Base-by-base conservation (phyloP, 30 jellyfish, hydroid and myxozoan species). In the Rhopilema esculentum region DNA sequence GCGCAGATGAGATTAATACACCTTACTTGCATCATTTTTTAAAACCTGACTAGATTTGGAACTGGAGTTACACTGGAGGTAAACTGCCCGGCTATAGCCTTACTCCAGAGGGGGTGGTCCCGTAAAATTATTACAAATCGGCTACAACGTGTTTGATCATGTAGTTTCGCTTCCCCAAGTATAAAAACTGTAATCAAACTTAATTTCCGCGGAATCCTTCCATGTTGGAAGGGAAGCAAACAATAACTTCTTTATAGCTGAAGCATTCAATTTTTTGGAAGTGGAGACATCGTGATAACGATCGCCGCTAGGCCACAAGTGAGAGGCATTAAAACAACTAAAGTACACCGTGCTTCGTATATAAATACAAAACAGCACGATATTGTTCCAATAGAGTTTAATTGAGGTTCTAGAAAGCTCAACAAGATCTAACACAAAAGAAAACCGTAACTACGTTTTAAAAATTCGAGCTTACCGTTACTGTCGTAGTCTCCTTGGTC, bases 401-500 rank as follows among this genome's bases (percentile, higher is more conserved):
- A 40, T 2, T 40, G 12, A 2, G 12, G 57, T 40, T 12, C 57
- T 40, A 40, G 57, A 40, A 40, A 40, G 12, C 57, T 6, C 57
- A 40, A 12, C 12, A 40, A 40, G 6, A 12, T 40, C 12, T 12
- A 12, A 40, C 9, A 40, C 6, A 40, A 40, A 40, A 2, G 12
- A 12, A 2, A 40, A 40, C 57, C 12, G 12, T 40, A 40, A 40
- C 57, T 40, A 40, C 12, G 12, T 40, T 40, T 40, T 40, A 12
- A 40, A 40, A 40, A 40, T 12, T 40, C n/a, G 57, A 63, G 69
- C 86, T 74, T 61, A 77, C 90, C 96, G 40, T 61, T 85, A 71
- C 90, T 69, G 68, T 77, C 90, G 88, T 82, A 81, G 82, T 91
- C 97, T 21, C 89, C 93, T 32, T 91, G 93, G 57, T 91, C 93